phyloP scores from a whole-genome alignment of 1,140 invertebrate species.

The Euura saliciscinereae region DNA sequence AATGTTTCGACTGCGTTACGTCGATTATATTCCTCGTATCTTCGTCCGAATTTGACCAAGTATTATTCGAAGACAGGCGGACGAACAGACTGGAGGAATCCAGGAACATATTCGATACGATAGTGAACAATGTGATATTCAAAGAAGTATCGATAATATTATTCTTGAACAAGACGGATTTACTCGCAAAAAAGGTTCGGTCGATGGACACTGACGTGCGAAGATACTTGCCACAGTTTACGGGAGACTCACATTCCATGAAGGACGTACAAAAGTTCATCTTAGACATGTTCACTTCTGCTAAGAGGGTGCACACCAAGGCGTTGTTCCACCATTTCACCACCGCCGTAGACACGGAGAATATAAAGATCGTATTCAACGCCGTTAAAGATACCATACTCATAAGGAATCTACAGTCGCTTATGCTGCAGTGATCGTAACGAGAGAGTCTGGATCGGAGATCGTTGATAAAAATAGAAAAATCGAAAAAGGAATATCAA shows the following conservation, averaged over 20 bases:
- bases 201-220: conserved; percentile 83
- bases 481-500: too few relatives aligned
- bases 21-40: conserved; percentile 96
- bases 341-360: conserved; percentile 96
- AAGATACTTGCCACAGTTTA: conserved; percentile 87
- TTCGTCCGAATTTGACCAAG: conserved; percentile 96
- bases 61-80: conserved; percentile 91
- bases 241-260: conserved; percentile 85
- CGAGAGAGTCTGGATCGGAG: too few relatives aligned
- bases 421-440: conserved; percentile 80
- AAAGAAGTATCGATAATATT: conserved; percentile 93
- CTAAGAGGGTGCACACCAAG: conserved; percentile 74
- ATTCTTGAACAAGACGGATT: conserved; percentile 97
- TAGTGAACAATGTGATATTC: conserved; percentile 95
- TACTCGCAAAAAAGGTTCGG: conserved; percentile 88
- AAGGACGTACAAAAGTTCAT: conserved; percentile 91
- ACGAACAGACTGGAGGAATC: conserved; percentile 96
- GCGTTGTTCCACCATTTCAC: conserved; percentile 97
- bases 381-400: conserved; percentile 97
- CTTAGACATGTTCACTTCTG: conserved; percentile 86
- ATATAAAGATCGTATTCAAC: conserved; percentile 97
- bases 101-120: conserved; percentile 96
- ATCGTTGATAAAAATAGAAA: too few relatives aligned
- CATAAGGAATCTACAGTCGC: conserved; percentile 88
- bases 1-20: conserved; percentile 96